These are phyloP conservation scores for Conistra vaccinii DNA, from an alignment of 2,888 invertebrate genomes.

Conservation along the genomic window DNA sequence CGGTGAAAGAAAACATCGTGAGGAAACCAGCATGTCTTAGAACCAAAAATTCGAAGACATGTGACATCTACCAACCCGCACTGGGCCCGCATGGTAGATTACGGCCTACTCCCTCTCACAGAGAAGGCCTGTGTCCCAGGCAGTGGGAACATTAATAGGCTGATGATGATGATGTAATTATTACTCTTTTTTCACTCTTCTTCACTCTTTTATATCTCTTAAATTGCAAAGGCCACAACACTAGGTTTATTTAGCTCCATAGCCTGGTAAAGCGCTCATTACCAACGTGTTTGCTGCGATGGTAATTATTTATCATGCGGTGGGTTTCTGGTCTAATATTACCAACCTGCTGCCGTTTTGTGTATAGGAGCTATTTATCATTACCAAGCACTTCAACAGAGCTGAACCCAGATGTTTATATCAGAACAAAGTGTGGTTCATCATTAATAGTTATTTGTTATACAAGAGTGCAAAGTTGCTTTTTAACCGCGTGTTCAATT, in stretches of 20 bases:
- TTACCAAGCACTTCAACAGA: neutral
- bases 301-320: constrained; percentile 23
- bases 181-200: neutral
- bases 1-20: too few relatives aligned
- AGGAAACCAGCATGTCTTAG: too few relatives aligned
- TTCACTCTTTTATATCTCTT: neutral
- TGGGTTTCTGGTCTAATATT: constrained; percentile 19
- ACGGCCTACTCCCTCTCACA: too few relatives aligned
- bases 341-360: constrained; percentile 10
- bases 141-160: too few relatives aligned
- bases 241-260: neutral
- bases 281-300: neutral
- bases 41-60: too few relatives aligned
- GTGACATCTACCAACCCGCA: too few relatives aligned
- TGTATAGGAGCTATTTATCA: constrained; percentile 27
- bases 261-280: constrained; percentile 15
- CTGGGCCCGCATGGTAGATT: too few relatives aligned
- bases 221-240: neutral
- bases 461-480: too few relatives aligned
- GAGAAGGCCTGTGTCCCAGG: too few relatives aligned
- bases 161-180: too few relatives aligned
- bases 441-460: too few relatives aligned
- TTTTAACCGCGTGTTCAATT: too few relatives aligned
- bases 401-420: neutral
- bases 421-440: neutral